Percentiles rank a stretch among this genome's conserved stretches.
Evolutionary conservation across 30 jellyfish, hydroid and myxozoan species (phyloP).

Genomic region (Aurelia sp.): DNA sequence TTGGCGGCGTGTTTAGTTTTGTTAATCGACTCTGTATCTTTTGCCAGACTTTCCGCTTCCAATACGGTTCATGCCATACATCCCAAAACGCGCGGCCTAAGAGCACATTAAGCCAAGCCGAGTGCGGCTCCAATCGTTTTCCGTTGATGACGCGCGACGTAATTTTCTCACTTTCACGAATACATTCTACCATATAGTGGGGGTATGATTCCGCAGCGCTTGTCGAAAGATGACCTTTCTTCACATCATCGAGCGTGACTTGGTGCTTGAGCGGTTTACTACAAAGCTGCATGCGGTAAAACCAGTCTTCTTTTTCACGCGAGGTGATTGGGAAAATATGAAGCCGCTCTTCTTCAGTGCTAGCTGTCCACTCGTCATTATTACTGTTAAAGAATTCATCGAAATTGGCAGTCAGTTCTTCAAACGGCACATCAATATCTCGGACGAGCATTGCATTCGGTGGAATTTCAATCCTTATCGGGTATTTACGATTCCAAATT

Average conservation of each 20-base stretch:
- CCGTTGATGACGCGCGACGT: constrained; percentile 85
- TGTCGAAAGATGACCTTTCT: constrained; percentile 49
- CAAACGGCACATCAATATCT: constrained; percentile 81
- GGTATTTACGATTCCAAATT: constrained; percentile 97
- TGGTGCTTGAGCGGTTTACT: constrained; percentile 91
- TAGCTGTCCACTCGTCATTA: constrained; percentile 46
- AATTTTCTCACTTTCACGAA: constrained; percentile 89
- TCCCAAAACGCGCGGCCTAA: constrained; percentile 99
- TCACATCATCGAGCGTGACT: constrained; percentile 60
- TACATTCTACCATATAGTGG: constrained; percentile 88
- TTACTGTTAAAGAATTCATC: constrained; percentile 46
- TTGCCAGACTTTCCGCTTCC: constrained; percentile 94
- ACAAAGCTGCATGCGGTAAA: constrained; percentile 96
- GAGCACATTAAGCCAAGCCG: constrained; percentile 93
- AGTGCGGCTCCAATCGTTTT: constrained; percentile 88
- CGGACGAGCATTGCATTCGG: constrained; percentile 73
- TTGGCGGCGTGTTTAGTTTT: constrained; percentile 96
- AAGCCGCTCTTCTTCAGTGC: constrained; percentile 62
- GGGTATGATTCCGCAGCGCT: constrained; percentile 89
- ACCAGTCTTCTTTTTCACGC: constrained; percentile 98
- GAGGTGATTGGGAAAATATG: constrained; percentile 89
- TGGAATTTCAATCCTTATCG: constrained; percentile 86
- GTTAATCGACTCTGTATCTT: constrained; percentile 90
- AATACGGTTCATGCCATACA: constrained; percentile 97
- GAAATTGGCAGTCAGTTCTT: constrained; percentile 78